These are phyloP conservation scores for Cinara cedri DNA, from an alignment of 2,888 invertebrate species.

Conservation along the genomic window DNA sequence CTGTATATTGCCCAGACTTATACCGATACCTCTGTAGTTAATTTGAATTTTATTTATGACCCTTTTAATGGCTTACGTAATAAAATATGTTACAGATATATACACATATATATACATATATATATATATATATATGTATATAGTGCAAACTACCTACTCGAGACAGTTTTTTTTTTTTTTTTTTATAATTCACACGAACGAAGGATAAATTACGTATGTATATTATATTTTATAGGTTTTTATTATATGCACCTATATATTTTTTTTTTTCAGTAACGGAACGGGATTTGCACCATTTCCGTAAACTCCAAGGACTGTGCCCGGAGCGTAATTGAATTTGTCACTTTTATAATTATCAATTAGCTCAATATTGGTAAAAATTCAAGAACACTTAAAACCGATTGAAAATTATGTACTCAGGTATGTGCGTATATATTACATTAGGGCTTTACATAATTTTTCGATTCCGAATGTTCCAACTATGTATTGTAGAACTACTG, in stretches of 20 bases:
- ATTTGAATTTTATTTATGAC: too few relatives aligned
- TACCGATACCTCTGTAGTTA: too few relatives aligned
- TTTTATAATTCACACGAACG: background rate
- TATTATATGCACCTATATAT: constrained; percentile 8
- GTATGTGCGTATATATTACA: too few relatives aligned
- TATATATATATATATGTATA: too few relatives aligned
- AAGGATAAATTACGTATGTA: constrained; percentile 25
- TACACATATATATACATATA: background rate
- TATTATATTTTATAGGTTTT: background rate
- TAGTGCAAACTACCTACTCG: background rate
- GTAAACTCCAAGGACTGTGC: constrained; percentile 37
- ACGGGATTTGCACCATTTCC: constrained; percentile 30
- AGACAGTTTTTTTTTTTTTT: background rate
- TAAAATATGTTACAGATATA: background rate
- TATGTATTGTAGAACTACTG: too few relatives aligned
- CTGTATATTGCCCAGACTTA: too few relatives aligned
- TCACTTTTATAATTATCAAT: constrained; percentile 36
- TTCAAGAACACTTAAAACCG: constrained; percentile 26
- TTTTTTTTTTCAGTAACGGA: constrained; percentile 47
- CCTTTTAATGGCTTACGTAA: too few relatives aligned
- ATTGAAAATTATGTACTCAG: background rate
- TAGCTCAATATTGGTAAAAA: background rate
- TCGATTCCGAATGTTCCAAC: constrained; percentile 1
- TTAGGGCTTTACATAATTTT: constrained; percentile 18
- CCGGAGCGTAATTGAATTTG: constrained; percentile 38